Evolutionary conservation across 2,888 invertebrate genomes (phyloP).

Genomic region (Microctonus aethiopoides): DNA sequence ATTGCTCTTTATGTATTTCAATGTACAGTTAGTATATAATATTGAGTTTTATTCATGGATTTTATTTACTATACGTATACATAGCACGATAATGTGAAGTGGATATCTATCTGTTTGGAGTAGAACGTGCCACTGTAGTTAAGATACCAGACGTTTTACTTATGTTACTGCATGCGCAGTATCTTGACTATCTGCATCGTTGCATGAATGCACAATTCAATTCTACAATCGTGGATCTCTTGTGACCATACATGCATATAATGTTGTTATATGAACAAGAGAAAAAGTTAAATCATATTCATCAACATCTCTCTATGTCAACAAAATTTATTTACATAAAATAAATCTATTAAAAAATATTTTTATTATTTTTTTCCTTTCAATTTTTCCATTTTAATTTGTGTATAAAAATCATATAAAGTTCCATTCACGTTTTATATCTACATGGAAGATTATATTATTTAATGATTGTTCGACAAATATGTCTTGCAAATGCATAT

Average conservation of each 20-base stretch:
- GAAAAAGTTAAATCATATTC: background rate
- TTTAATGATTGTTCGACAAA: background rate
- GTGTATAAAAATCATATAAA: background rate
- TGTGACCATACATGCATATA: conserved; percentile 11
- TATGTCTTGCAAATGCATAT: background rate
- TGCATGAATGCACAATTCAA: conserved; percentile 38
- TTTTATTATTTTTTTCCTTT: background rate
- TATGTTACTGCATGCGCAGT: conserved; percentile 31
- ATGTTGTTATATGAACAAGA: conserved; percentile 3
- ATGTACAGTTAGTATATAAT: background rate
- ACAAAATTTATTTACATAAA: background rate
- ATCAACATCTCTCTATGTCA: background rate
- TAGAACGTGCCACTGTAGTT: conserved; percentile 45
- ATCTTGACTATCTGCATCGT: conserved; percentile 39
- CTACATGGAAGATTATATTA: background rate
- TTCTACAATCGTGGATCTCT: conserved; percentile 30
- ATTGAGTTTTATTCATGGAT: background rate
- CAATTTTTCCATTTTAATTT: background rate
- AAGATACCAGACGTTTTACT: conserved; percentile 42
- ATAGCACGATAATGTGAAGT: conserved; percentile 29
- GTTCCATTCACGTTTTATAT: background rate
- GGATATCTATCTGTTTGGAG: conserved; percentile 40
- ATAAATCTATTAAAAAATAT: background rate
- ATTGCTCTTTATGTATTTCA: background rate
- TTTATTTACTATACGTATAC: conserved; percentile 11